Percentiles rank a stretch among this genome's conserved stretches.
Evolutionary conservation across 2,888 invertebrate genomes (phyloP).

Genomic region (Conus canariensis): DNA sequence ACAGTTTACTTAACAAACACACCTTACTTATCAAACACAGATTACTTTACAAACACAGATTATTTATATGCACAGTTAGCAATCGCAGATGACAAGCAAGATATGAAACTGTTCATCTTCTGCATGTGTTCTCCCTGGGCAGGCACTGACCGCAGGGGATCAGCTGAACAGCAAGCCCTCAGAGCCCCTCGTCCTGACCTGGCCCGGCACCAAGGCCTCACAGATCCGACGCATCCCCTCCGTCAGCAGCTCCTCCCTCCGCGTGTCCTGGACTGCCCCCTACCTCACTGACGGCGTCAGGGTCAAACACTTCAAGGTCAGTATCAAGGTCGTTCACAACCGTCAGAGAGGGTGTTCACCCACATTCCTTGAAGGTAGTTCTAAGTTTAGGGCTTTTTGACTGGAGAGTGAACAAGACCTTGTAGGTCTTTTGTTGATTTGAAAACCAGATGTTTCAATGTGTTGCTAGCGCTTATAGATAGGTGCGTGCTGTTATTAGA

Average conservation of each 20-base stretch:
- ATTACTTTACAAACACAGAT: too few relatives aligned
- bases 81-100: too few relatives aligned
- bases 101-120: too few relatives aligned
- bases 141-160: constrained; percentile 76
- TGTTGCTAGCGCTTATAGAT: too few relatives aligned
- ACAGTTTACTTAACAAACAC: too few relatives aligned
- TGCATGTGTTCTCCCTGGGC: neutral
- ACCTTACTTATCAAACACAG: too few relatives aligned
- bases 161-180: constrained; percentile 76
- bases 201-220: constrained; percentile 77
- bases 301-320: constrained; percentile 77
- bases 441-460: too few relatives aligned
- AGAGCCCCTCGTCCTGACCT: constrained; percentile 76
- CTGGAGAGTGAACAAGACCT: too few relatives aligned
- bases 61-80: too few relatives aligned
- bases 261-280: constrained; percentile 76
- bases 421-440: too few relatives aligned
- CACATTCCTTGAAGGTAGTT: neutral
- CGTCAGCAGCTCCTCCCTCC: constrained; percentile 71
- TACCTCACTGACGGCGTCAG: constrained; percentile 76
- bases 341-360: neutral
- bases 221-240: constrained; percentile 69
- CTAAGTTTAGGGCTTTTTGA: too few relatives aligned
- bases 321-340: constrained; percentile 34
- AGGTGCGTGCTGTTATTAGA: too few relatives aligned